These are phyloP conservation scores for Arctia plantaginis DNA, from an alignment of 2,888 invertebrate species.

Conservation along the genomic window DNA sequence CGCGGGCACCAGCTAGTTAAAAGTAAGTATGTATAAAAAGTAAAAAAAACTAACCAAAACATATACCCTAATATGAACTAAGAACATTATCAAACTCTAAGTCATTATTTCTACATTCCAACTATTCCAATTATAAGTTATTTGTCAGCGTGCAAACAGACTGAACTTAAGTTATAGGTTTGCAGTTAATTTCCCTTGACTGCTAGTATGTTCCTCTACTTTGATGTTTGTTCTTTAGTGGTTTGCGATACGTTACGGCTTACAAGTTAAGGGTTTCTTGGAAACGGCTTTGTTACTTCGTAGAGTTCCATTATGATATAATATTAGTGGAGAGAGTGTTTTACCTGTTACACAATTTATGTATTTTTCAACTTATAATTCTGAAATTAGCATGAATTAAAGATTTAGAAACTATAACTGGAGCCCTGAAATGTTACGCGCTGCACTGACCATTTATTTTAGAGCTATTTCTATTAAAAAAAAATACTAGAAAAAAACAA, in stretches of 20 bases:
- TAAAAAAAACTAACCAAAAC: not conserved
- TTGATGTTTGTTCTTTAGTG: slow-evolving; percentile 21
- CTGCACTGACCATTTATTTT: too few species aligned
- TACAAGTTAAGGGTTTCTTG: slow-evolving; percentile 10
- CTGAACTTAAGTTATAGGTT: slow-evolving; percentile 17
- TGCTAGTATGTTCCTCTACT: slow-evolving; percentile 20
- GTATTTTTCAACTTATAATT: not conserved
- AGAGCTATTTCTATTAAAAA: too few species aligned
- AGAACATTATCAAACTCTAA: not conserved
- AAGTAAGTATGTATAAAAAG: too few species aligned
- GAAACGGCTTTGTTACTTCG: slow-evolving; percentile 16
- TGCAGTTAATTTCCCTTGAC: slow-evolving; percentile 19
- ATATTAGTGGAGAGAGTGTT: not conserved
- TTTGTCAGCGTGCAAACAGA: slow-evolving; percentile 3
- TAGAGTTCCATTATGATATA: slow-evolving; percentile 13
- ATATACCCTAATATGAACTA: not conserved
- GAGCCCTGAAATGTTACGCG: too few species aligned
- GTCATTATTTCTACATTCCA: slow-evolving; percentile 1
- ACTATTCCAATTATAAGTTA: slow-evolving; percentile 18
- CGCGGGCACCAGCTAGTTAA: too few species aligned
- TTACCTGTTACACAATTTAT: not conserved
- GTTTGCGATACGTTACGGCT: slow-evolving; percentile 19
- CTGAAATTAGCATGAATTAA: not conserved
- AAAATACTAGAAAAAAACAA: not conserved
- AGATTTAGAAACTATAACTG: too few species aligned